phyloP scores from a whole-genome alignment of 2,888 invertebrate species.

The Capitulum mitella region DNA sequence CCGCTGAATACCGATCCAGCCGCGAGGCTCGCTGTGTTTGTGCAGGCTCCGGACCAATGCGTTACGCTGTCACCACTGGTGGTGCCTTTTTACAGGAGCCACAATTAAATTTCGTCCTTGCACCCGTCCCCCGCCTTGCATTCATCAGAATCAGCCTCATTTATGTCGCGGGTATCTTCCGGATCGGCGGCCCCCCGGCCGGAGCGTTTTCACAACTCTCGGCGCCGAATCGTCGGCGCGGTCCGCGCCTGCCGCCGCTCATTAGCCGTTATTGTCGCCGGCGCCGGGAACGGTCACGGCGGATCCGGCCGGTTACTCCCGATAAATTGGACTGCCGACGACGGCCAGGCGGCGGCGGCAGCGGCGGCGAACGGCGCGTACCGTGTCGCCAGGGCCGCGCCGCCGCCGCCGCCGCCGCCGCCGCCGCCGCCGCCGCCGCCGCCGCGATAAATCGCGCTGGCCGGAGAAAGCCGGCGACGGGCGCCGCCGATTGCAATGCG shows the following conservation, averaged over 20 bases:
- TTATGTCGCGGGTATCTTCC: neutral
- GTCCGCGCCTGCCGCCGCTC: neutral
- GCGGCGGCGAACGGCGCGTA: neutral
- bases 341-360: neutral
- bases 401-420: neutral
- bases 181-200: neutral
- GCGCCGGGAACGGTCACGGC: neutral
- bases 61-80: neutral
- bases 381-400: neutral
- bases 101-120: neutral
- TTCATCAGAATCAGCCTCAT: neutral
- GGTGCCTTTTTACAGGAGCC: slow-evolving; percentile 1
- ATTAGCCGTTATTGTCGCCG: neutral
- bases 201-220: slow-evolving; percentile 5
- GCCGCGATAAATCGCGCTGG: neutral
- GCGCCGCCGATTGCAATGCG: neutral
- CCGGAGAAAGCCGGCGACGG: neutral
- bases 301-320: neutral
- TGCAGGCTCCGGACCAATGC: too few species aligned
- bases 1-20: neutral
- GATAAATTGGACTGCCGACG: slow-evolving; percentile 20
- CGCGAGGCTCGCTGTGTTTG: too few species aligned
- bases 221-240: neutral
- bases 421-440: neutral
- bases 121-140: neutral